Evolutionary conservation across 2,888 invertebrate species (phyloP).

Genomic region (Abrostola triplasia): DNA sequence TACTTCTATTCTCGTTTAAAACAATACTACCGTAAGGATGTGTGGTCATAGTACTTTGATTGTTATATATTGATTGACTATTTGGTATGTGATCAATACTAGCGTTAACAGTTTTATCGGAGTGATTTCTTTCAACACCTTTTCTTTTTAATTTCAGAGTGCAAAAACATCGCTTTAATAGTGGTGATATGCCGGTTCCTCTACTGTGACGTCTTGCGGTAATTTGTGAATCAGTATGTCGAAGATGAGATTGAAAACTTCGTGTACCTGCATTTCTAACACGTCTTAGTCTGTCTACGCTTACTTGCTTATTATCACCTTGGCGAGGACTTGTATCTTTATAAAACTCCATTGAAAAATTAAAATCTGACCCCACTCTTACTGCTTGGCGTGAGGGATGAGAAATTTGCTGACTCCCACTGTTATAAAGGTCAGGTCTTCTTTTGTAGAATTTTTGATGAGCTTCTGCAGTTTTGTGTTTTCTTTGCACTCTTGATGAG

Average conservation of each 20-base stretch:
- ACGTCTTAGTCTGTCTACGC: neutral
- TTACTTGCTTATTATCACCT: neutral
- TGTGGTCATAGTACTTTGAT: neutral
- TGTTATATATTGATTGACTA: too few species aligned
- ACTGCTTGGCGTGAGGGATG: constrained; percentile 30
- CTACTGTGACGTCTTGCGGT: neutral
- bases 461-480: neutral
- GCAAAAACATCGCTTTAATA: constrained; percentile 10
- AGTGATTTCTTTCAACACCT: neutral
- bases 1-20: neutral
- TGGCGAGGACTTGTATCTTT: constrained; percentile 32
- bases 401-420: neutral
- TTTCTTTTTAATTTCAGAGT: constrained; percentile 3
- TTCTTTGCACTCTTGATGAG: neutral
- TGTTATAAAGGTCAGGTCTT: constrained; percentile 48
- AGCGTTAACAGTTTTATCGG: neutral
- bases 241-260: neutral
- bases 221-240: constrained; percentile 6
- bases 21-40: neutral
- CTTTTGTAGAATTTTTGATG: neutral
- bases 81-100: too few species aligned
- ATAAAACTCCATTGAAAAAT: constrained; percentile 54
- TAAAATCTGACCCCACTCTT: constrained; percentile 52
- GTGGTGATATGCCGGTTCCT: neutral
- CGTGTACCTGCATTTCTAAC: neutral